Evolutionary conservation across 2,888 invertebrate species (phyloP), one percentile per base, ranked within the genome.

Genomic region (Palloptera scutellata): DNA sequence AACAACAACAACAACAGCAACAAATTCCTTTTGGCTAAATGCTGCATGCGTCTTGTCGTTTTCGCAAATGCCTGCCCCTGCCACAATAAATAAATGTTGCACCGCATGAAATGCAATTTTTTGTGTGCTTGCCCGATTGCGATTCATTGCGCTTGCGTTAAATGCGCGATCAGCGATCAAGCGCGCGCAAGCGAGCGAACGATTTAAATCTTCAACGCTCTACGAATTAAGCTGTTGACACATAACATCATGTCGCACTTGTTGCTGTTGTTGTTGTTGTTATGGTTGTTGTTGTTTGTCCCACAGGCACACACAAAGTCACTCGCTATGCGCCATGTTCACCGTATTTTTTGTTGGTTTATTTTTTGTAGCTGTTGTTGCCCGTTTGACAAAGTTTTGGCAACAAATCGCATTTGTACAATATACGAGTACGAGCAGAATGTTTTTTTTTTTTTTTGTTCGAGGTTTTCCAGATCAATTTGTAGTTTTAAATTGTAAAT

Each of bases 161-260:
- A 58, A 52, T 15, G 42, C 43, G 64, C 76, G 76, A 51, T 52
- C 64, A 55, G 75, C 77, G 76, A 77, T 80, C 45, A 53, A 52
- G 55, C 55, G n/a, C 45, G 59, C 15, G 48, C 48, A 15, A 48
- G 15, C 61, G 13, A 20, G 1, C 12, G 48, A 4, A 5, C 15
- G 53, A 19, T 19, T n/a, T 53, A 19, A 19, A n/a, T n/a, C 19
- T n/a, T 12, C 15, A 19, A 17, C 17, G 48, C 20, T 42, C 77
- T 76, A 77, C 79, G 82, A 83, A 83, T 83, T 83, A 82, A 83
- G 83, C 83, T 82, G 83, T 82, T 82, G 82, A 82, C 82, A 83
- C 81, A 83, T 80, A 82, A 82, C 82, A 83, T 82, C 81, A 81
- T 82, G 82, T 82, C 81, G 54, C 53, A 63, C 70, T 67, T 72